phyloP scores from a whole-genome alignment of 2,888 invertebrate species.

The Ormyrus nitidulus region DNA sequence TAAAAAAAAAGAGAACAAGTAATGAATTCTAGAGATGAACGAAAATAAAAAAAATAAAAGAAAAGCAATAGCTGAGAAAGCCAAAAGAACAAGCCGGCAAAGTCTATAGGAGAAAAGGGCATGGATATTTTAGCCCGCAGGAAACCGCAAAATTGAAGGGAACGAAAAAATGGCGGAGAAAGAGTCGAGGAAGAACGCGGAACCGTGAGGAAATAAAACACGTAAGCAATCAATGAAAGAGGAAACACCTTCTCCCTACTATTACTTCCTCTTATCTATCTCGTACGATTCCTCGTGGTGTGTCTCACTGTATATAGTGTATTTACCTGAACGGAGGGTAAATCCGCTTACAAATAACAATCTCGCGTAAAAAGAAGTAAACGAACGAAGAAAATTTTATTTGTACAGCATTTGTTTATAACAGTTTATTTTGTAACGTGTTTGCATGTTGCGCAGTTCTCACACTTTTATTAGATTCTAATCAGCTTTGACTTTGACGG shows the following conservation, averaged over 20 bases:
- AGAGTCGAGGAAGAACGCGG: background rate
- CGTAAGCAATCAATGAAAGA: slow-evolving; percentile 11
- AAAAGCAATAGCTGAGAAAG: too few species aligned
- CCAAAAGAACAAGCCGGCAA: too few species aligned
- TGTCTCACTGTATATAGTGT: background rate
- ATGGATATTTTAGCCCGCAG: slow-evolving; percentile 6
- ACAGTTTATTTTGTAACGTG: too few species aligned
- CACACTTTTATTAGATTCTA: too few species aligned
- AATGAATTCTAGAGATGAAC: too few species aligned
- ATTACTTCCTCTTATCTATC: background rate
- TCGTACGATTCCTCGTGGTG: background rate
- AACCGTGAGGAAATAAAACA: slow-evolving; percentile 4
- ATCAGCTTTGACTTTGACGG: too few species aligned
- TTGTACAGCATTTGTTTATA: too few species aligned
- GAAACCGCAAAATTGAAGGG: slow-evolving; percentile 18
- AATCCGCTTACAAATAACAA: slow-evolving; percentile 11
- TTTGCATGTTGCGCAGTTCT: too few species aligned
- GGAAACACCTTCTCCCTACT: background rate
- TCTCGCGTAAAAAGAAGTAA: too few species aligned
- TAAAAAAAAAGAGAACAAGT: too few species aligned
- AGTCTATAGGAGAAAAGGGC: background rate
- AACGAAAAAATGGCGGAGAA: background rate
- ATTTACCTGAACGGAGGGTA: background rate
- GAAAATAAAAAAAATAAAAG: too few species aligned
- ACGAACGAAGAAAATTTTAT: too few species aligned